Base-by-base conservation (phyloP, 2,113 vertebrate genomes). In the Lutjanus erythropterus region DNA sequence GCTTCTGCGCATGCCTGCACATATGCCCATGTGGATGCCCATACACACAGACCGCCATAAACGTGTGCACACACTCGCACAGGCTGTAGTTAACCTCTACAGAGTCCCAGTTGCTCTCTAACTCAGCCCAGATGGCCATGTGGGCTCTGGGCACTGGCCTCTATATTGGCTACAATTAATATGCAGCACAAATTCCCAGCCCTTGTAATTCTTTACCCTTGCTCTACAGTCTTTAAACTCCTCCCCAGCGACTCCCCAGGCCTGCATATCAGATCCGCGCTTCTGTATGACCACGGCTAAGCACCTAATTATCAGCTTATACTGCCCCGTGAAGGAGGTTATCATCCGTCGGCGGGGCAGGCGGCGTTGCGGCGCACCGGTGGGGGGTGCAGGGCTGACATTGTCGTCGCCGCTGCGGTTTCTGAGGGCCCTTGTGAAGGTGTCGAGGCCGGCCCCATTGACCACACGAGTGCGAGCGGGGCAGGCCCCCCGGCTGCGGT, bases 251-350 rank as follows among this genome's bases (percentile, higher is more conserved):
- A 75, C 76, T 66, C 31, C 4, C 53, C 74, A 78, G 78, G 80
- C 44, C 52, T 1, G 21, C 55, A 49, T 84, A 80, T 89, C 87
- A 85, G 84, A 83, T 86, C 81, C 31, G 67, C 18, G n/a, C 29
- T 27, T 53, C 64, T 76, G 72, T 59, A 58, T 1, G 64, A 86
- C 78, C 60, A 69, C 37, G 9, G 73, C 78, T 78, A 82, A 88
- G 83, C 67, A 79, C 44, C 83, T 86, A 71, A 90, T 89, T 89
- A 87, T 78, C 76, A 64, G 78, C 75, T 85, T 70, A 76, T 88
- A 74, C 81, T 31, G 74, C 59, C 60, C 69, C n/a, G 18, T 41
- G 56, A 83, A 53, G 81, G 67, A 72, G 82, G 81, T 72, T 86
- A 82, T 84, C 65, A 19, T 52, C 62, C 0, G 33, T 39, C 41